A percentile compares a stretch with the other conserved stretches of the same genome.
These are phyloP conservation scores for Triplophysa tibetana DNA, from an alignment of 2,113 vertebrate species.

Conservation along the genomic window DNA sequence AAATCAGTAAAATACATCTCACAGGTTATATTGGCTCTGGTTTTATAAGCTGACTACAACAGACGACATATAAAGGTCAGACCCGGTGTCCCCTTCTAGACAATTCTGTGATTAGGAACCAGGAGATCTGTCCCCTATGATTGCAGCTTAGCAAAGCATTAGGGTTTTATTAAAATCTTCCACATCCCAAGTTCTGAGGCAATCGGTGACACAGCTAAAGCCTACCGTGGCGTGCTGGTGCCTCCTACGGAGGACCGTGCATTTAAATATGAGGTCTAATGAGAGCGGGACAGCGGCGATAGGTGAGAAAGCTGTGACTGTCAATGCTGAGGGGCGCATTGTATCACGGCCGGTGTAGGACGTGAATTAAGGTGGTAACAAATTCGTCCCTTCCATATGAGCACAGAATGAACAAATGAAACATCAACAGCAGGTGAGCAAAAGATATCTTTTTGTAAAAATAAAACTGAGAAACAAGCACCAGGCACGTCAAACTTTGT, in stretches of 20 bases:
- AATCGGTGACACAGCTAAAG: constrained; percentile 56
- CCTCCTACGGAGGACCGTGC: constrained; percentile 58
- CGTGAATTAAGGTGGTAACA: constrained; percentile 64
- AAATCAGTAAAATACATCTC: constrained; percentile 68
- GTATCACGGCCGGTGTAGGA: constrained; percentile 54
- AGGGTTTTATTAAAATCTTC: constrained; percentile 58
- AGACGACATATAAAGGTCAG: constrained; percentile 69
- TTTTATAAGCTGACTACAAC: constrained; percentile 62
- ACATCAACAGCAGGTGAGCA: constrained; percentile 53
- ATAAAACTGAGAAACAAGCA: constrained; percentile 48
- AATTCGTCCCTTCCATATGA: constrained; percentile 58
- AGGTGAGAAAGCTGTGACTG: constrained; percentile 54
- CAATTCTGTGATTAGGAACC: constrained; percentile 67
- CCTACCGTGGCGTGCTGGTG: constrained; percentile 47
- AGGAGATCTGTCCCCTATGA: constrained; percentile 66
- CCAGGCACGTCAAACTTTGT: constrained; percentile 58
- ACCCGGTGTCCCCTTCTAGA: constrained; percentile 68
- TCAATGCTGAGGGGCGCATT: not conserved
- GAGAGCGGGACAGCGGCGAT: constrained; percentile 53
- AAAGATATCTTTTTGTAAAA: not conserved
- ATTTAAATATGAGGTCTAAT: constrained; percentile 55
- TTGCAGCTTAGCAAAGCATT: constrained; percentile 73
- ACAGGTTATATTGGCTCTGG: constrained; percentile 69
- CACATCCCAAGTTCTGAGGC: constrained; percentile 54
- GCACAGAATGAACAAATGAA: constrained; percentile 54